phyloP scores from a whole-genome alignment of 2,113 vertebrate species.

The Phyllostomus hastatus region DNA sequence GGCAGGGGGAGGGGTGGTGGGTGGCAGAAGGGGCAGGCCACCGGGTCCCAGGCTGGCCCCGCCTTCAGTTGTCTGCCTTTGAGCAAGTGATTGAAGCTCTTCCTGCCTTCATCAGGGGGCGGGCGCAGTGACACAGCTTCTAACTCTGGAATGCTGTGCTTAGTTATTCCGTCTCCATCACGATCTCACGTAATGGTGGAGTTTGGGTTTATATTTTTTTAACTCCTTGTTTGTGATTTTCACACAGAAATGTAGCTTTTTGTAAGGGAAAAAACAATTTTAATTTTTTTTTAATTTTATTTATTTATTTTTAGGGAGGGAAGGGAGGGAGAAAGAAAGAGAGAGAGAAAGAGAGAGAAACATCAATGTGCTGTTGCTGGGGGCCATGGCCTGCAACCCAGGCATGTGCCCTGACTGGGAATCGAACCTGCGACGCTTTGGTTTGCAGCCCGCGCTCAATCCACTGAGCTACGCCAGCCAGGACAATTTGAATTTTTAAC shows the following conservation, averaged over 20 bases:
- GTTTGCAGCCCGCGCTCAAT: no score
- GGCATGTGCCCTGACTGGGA: no score
- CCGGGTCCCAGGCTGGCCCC: not conserved
- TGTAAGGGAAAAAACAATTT: not conserved
- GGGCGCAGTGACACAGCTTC: not conserved
- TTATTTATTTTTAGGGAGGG: no score
- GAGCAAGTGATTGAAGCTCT: not conserved
- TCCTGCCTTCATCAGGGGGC: not conserved
- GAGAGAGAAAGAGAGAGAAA: no score
- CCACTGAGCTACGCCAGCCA: no score
- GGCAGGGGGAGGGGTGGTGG: not conserved
- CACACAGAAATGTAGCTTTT: not conserved
- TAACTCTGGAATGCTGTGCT: not conserved
- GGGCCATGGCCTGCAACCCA: no score
- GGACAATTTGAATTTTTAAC: not conserved
- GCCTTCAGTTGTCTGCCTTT: not conserved
- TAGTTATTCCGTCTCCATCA: not conserved
- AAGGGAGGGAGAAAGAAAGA: no score
- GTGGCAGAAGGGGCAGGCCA: fast-evolving
- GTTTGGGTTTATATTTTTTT: not conserved
- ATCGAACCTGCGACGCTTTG: no score
- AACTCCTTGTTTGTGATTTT: not conserved
- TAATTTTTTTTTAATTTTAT: no score
- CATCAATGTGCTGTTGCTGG: no score
- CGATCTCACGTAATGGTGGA: not conserved